Percentiles rank a stretch among this genome's conserved stretches.
Evolutionary conservation across 35 echinoderm and acorn worm genomes (phyloP).

Genomic region (Heliocidaris erythrogramma): DNA sequence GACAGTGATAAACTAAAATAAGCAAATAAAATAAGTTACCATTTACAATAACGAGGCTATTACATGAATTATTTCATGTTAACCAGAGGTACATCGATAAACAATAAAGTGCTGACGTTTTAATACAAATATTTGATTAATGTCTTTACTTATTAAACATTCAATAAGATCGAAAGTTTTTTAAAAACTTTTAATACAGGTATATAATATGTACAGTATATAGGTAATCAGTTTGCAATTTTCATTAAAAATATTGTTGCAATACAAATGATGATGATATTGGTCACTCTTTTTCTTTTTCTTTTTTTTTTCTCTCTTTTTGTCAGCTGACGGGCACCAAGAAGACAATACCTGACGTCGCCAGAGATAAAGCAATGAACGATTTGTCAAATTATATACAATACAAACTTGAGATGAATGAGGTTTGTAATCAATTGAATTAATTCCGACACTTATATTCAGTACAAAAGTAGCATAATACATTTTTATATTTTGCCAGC

Average conservation of each 20-base stretch:
- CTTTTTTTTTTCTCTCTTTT: background rate
- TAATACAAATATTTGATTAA: background rate
- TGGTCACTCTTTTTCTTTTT: background rate
- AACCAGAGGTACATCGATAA: too few species aligned
- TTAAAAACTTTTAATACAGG: background rate
- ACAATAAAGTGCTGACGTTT: background rate
- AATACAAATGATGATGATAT: background rate
- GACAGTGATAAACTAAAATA: too few species aligned
- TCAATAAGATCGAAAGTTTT: background rate
- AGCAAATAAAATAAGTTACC: too few species aligned
- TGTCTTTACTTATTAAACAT: background rate
- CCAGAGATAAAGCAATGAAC: conserved; percentile 24
- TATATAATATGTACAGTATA: background rate
- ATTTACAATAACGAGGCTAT: too few species aligned
- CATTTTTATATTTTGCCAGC: background rate
- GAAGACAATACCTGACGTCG: background rate
- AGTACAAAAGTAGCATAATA: background rate
- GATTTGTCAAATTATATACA: conserved; percentile 21
- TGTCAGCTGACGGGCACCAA: background rate
- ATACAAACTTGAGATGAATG: conserved; percentile 15
- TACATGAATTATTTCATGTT: too few species aligned
- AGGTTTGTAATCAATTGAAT: conserved; percentile 10
- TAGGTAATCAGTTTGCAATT: background rate
- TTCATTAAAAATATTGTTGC: background rate
- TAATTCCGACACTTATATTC: background rate